Percentiles rank a stretch among this genome's conserved stretches.
Conservation (phyloP, 2,797 vertebrate species). For the Hoplostethus atlanticus region DNA sequence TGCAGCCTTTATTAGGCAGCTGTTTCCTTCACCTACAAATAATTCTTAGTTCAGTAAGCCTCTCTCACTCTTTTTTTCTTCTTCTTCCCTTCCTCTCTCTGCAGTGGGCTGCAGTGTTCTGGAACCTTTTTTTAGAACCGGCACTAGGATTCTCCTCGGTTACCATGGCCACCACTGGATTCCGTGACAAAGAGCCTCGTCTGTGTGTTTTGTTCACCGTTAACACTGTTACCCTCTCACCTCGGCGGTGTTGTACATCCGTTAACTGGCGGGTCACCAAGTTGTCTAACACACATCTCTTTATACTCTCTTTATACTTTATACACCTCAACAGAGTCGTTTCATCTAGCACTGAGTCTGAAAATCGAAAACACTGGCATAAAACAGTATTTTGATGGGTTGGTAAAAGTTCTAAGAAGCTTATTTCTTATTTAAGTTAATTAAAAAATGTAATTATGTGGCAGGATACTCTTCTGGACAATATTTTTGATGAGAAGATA, state of each 20-base stretch:
- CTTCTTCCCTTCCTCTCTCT: conserved; percentile 27
- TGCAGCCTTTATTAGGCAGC: too few relatives aligned
- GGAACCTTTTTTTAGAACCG: conserved; percentile 54
- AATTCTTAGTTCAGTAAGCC: conserved; percentile 20
- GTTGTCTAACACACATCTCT: not conserved
- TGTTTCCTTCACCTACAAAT: conserved; percentile 21
- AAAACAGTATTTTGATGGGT: too few relatives aligned
- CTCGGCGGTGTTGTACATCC: not conserved
- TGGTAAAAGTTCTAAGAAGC: too few relatives aligned
- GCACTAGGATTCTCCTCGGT: conserved; percentile 33
- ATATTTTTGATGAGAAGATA: too few relatives aligned
- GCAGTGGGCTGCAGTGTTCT: conserved; percentile 44
- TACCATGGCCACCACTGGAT: conserved; percentile 64
- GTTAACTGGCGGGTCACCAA: not conserved
- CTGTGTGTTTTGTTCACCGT: conserved; percentile 27
- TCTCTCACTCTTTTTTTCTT: conserved; percentile 26
- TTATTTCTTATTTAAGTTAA: too few relatives aligned
- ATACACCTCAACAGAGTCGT: too few relatives aligned
- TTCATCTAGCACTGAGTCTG: too few relatives aligned
- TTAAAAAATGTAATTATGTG: too few relatives aligned
- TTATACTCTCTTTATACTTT: too few relatives aligned
- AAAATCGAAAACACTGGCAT: too few relatives aligned
- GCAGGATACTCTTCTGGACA: too few relatives aligned
- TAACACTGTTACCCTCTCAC: conserved; percentile 25
- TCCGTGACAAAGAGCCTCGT: conserved; percentile 31